Base-by-base conservation (phyloP, 2,113 vertebrate species). In the Podilymbus podiceps region DNA sequence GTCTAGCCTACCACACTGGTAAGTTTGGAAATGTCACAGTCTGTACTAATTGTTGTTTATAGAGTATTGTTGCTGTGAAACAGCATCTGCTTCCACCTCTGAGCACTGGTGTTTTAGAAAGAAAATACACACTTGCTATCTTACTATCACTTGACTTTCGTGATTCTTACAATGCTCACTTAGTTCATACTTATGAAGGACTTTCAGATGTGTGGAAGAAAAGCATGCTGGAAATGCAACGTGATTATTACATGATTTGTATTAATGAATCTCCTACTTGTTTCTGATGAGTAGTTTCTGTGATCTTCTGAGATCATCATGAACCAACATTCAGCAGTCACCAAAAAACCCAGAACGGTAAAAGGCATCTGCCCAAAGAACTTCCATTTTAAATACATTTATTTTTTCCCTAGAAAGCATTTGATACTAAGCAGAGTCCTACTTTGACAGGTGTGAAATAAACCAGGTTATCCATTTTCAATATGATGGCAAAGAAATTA, bases 391-490 rank as follows among this genome's bases (percentile, higher is more conserved):
- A n/a, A 71, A 71, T 12, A 42, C 11, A 50, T 17, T 66, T 46
- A 8, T 5, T 62, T 62, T 58, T 75, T 75, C 15, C 56, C 60
- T 66, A 78, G 76, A 72, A 63, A 72, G 30, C 4, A 47, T 24
- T 44, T 75, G 52, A 27, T 67, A 68, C 49, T 49, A 42, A 92
- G 60, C 69, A 79, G 47, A 4, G 6, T 58, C 66, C 49, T 46
- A 8, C 60, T 85, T 24, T 76, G 79, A 86, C 83, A 90, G 64
- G 47, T 90, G 78, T 33, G 46, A 96, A 95, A 94, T 86, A 89
- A 92, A 89, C 49, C 56, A 58, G 49, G 81, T 31, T 86, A 84
- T 92, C 94, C 63, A 88, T 91, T 96, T 91, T 93, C 84, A 86
- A 28, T 63, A 89, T 56, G 66, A 90, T 82, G 69, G 83, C 31